Percentiles rank a stretch among this genome's conserved stretches.
Evolutionary conservation across 2,888 invertebrate species (phyloP).

Genomic region (Antitype chi): DNA sequence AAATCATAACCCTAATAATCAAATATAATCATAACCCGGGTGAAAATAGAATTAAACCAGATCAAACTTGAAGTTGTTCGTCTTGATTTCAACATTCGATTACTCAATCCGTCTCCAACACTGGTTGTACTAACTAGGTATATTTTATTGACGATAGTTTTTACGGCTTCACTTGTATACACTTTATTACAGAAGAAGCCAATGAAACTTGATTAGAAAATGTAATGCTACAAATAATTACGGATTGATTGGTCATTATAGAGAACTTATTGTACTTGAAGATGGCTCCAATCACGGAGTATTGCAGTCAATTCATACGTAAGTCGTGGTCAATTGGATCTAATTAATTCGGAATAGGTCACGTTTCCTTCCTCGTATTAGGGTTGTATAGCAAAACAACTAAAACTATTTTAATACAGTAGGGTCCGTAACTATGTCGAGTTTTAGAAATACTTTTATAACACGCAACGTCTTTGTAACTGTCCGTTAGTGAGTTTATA

Average conservation of each 20-base stretch:
- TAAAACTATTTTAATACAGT: background rate
- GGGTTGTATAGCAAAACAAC: background rate
- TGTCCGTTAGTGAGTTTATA: background rate
- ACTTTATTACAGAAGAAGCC: conserved; percentile 44
- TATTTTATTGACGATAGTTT: conserved; percentile 17
- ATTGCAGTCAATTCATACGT: background rate
- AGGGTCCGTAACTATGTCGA: too few species aligned
- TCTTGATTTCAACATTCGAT: conserved; percentile 19
- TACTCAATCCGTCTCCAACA: background rate
- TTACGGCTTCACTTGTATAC: conserved; percentile 37
- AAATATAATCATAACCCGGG: too few species aligned
- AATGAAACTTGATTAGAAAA: conserved; percentile 52
- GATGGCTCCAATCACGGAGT: background rate
- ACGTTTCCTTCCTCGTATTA: background rate
- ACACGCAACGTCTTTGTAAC: background rate
- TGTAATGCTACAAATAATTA: conserved; percentile 15
- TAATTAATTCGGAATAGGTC: background rate
- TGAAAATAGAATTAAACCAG: background rate
- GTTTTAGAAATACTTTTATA: background rate
- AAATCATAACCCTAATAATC: too few species aligned
- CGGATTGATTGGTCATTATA: background rate
- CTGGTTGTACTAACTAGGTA: conserved; percentile 7
- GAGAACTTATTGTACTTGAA: background rate
- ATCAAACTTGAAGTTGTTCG: background rate
- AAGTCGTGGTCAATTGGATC: background rate